Percentiles rank a stretch among this genome's conserved stretches.
Conservation (phyloP, 1,140 invertebrate genomes). For the Dufourea novaeangliae region DNA sequence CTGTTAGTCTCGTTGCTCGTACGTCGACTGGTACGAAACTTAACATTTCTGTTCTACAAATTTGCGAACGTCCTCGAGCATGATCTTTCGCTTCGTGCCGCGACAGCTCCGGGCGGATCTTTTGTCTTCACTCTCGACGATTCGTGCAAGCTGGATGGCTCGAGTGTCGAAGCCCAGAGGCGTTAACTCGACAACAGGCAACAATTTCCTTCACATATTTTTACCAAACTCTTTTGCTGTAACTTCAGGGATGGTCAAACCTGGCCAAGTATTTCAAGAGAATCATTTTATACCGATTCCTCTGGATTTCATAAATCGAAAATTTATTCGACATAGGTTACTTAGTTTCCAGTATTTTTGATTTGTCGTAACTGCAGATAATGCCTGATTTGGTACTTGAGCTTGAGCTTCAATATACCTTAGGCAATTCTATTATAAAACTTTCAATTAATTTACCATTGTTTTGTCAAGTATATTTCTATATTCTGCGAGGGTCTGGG, state of each 20-base stretch:
- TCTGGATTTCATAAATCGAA: too few relatives aligned
- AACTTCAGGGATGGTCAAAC: neutral
- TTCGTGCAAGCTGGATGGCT: neutral
- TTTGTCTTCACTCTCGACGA: neutral
- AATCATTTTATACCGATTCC: too few relatives aligned
- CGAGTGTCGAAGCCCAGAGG: neutral
- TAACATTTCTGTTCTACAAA: conserved; percentile 21
- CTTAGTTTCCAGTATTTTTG: too few relatives aligned
- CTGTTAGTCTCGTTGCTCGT: conserved; percentile 12
- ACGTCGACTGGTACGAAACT: conserved; percentile 14
- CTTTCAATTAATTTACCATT: too few relatives aligned
- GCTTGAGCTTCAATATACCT: too few relatives aligned
- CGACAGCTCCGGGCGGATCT: neutral
- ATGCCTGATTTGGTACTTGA: too few relatives aligned
- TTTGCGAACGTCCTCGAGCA: conserved; percentile 26
- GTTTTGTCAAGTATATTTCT: too few relatives aligned
- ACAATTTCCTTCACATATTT: neutral
- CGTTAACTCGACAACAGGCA: neutral
- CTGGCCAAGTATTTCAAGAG: too few relatives aligned
- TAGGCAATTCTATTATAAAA: too few relatives aligned
- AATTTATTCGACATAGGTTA: too few relatives aligned
- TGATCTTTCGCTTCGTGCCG: conserved; percentile 7
- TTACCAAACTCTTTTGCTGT: neutral
- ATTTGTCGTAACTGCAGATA: too few relatives aligned
- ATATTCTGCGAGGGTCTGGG: too few relatives aligned